Percentiles rank a stretch among this genome's conserved stretches.
Conservation (phyloP, 2,797 vertebrate species). For the Acrossocheilus fasciatus region DNA sequence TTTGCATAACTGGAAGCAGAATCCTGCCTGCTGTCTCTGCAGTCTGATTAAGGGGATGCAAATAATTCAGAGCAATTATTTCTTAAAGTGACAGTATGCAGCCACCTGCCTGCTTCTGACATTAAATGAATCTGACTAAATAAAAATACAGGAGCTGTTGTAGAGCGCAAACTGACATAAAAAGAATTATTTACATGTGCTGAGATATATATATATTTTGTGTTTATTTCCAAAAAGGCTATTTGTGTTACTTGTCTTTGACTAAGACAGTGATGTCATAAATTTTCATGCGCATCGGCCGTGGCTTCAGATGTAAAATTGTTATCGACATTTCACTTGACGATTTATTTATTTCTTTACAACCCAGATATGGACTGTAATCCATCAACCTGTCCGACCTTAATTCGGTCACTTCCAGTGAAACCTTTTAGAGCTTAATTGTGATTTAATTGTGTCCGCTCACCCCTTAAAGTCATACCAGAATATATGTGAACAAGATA, state of each 20-base stretch:
- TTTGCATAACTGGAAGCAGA: slow-evolving; percentile 58
- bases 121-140: background rate
- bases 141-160: slow-evolving; percentile 2
- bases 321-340: slow-evolving; percentile 55
- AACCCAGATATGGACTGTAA: slow-evolving; percentile 44
- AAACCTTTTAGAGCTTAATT: slow-evolving; percentile 50
- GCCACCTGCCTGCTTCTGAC: slow-evolving; percentile 49
- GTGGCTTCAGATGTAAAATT: slow-evolving; percentile 39
- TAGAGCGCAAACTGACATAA: background rate
- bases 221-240: background rate
- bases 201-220: background rate
- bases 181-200: background rate
- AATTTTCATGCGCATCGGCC: slow-evolving; percentile 17
- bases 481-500: slow-evolving; percentile 18
- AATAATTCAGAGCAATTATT: slow-evolving; percentile 61
- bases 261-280: slow-evolving; percentile 41
- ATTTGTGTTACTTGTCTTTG: background rate
- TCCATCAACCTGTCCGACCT: slow-evolving; percentile 59
- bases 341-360: slow-evolving; percentile 58
- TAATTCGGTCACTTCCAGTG: slow-evolving; percentile 52
- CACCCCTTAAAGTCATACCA: slow-evolving; percentile 20
- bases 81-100: slow-evolving; percentile 62
- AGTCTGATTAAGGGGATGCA: slow-evolving; percentile 53
- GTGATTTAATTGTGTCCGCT: slow-evolving; percentile 48
- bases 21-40: slow-evolving; percentile 55